These are phyloP conservation scores for Cyprinella venusta DNA, from an alignment of 2,797 vertebrate species.

Conservation along the genomic window DNA sequence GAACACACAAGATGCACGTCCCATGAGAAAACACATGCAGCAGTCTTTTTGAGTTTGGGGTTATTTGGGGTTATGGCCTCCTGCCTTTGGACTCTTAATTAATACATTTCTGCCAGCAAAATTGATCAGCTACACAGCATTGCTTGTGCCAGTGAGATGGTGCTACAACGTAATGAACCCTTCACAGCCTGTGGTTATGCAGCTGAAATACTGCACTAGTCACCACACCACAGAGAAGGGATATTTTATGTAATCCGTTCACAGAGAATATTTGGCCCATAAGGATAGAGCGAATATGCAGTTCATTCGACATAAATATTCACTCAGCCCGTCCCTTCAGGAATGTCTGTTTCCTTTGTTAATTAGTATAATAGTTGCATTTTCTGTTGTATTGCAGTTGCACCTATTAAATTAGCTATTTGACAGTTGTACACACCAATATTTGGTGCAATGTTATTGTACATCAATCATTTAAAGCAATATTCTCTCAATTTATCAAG, in stretches of 20 bases:
- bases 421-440: background rate
- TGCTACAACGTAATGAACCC: slow-evolving; percentile 9
- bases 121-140: background rate
- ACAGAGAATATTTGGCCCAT: slow-evolving; percentile 23
- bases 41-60: background rate
- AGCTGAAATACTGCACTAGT: slow-evolving; percentile 42
- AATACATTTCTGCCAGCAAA: background rate
- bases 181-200: slow-evolving; percentile 12
- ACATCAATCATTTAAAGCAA: background rate
- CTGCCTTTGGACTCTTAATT: background rate
- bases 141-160: slow-evolving; percentile 12
- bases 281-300: slow-evolving; percentile 37
- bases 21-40: background rate
- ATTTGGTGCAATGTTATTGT: background rate
- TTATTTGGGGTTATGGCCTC: background rate
- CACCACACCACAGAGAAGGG: slow-evolving; percentile 14
- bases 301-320: background rate
- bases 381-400: background rate
- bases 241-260: slow-evolving; percentile 12
- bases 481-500: background rate
- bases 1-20: background rate
- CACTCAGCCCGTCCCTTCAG: background rate
- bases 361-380: background rate
- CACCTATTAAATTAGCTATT: background rate
- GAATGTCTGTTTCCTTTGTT: background rate